These are phyloP conservation scores for Kuschelorhynchus macadamiae DNA, from an alignment of 2,888 invertebrate genomes.

Conservation along the genomic window DNA sequence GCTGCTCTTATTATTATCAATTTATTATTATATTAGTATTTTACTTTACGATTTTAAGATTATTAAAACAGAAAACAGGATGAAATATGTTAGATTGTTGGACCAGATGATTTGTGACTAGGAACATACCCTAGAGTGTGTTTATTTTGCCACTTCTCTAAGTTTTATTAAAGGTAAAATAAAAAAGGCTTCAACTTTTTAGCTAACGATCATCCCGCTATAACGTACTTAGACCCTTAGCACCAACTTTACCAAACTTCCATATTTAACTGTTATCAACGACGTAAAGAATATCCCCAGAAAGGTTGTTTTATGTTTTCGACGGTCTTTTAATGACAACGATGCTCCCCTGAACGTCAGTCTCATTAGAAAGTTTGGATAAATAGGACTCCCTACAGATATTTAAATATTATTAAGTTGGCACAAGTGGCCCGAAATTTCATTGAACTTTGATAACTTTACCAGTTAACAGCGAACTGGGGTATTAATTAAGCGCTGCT, in stretches of 20 bases:
- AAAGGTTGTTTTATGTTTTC: constrained; percentile 32
- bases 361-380: constrained; percentile 21
- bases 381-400: constrained; percentile 19
- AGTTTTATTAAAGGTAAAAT: background rate
- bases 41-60: too few species aligned
- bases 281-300: constrained; percentile 15
- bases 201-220: background rate
- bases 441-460: background rate
- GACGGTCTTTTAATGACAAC: constrained; percentile 13
- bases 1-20: too few species aligned
- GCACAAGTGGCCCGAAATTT: background rate
- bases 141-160: background rate
- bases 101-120: too few species aligned
- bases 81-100: too few species aligned
- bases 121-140: too few species aligned
- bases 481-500: background rate
- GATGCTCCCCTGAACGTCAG: constrained; percentile 17
- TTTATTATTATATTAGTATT: too few species aligned
- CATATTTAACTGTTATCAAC: constrained; percentile 22
- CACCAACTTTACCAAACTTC: constrained; percentile 21
- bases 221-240: constrained; percentile 7
- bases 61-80: too few species aligned
- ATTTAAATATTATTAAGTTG: constrained; percentile 12
- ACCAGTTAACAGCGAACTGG: background rate
- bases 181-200: background rate